Evolutionary conservation across 2,888 invertebrate genomes (phyloP).

Genomic region (Meteorus cinctellus): DNA sequence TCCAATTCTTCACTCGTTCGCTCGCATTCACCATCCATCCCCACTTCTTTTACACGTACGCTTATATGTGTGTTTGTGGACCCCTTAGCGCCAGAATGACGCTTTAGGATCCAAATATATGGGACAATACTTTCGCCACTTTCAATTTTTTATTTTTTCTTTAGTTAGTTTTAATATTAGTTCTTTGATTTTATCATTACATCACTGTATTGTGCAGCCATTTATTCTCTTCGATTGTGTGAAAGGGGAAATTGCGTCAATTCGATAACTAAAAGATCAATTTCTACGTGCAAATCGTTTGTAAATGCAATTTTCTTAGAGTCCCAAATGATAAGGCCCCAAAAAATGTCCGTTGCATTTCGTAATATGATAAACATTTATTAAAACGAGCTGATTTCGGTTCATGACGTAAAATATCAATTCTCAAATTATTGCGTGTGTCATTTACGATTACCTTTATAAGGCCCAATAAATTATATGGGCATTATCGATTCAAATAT

Average conservation of each 20-base stretch:
- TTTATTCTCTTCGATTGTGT: neutral
- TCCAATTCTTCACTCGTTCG: slow-evolving; percentile 44
- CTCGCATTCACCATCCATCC: neutral
- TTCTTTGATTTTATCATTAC: neutral
- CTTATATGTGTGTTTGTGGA: neutral
- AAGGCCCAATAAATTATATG: neutral
- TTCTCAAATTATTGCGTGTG: neutral
- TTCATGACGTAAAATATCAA: no score
- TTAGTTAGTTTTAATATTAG: neutral
- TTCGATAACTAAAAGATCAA: neutral
- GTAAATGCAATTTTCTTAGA: neutral
- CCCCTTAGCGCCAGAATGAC: slow-evolving; percentile 14
- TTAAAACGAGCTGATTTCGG: no score
- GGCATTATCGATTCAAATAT: neutral
- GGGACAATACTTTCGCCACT: slow-evolving; percentile 4
- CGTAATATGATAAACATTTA: no score
- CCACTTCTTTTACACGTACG: slow-evolving; percentile 3
- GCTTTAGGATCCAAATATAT: neutral
- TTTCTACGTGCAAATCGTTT: no score
- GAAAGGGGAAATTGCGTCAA: neutral
- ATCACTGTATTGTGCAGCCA: neutral
- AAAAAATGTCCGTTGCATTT: neutral
- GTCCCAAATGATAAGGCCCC: neutral
- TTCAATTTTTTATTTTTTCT: neutral
- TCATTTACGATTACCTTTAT: neutral